Conservation (phyloP, 2,113 vertebrate genomes). For the Fulmarus glacialis region DNA sequence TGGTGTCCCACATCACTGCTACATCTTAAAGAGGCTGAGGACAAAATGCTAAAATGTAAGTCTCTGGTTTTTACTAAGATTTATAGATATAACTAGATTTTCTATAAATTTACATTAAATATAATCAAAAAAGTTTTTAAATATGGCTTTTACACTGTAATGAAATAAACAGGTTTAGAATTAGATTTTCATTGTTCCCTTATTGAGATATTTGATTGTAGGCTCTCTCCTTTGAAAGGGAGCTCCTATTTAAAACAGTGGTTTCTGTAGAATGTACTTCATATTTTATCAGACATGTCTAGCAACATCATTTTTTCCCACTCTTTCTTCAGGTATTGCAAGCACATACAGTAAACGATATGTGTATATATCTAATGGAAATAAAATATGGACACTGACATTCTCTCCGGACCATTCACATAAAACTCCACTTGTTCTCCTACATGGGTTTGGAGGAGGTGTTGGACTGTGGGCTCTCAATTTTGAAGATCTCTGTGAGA, state of each 20-base stretch:
- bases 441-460: slow-evolving; percentile 94
- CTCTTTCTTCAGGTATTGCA: slow-evolving; percentile 79
- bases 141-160: background rate
- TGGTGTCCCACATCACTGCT: slow-evolving; percentile 91
- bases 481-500: slow-evolving; percentile 85
- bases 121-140: background rate
- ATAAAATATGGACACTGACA: slow-evolving; percentile 89
- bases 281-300: background rate
- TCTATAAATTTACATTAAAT: background rate
- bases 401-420: slow-evolving; percentile 71
- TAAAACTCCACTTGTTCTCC: slow-evolving; percentile 89
- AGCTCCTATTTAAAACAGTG: background rate
- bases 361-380: slow-evolving; percentile 81
- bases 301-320: background rate
- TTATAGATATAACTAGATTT: background rate
- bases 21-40: slow-evolving; percentile 90
- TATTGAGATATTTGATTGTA: background rate
- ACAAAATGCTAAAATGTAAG: slow-evolving; percentile 93
- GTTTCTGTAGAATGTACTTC: background rate
- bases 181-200: background rate
- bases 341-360: slow-evolving; percentile 81
- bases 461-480: slow-evolving; percentile 95
- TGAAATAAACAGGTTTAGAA: background rate
- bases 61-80: background rate
- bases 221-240: background rate